Conservation (phyloP, 1,140 invertebrate genomes). For the Drosophila saltans region DNA sequence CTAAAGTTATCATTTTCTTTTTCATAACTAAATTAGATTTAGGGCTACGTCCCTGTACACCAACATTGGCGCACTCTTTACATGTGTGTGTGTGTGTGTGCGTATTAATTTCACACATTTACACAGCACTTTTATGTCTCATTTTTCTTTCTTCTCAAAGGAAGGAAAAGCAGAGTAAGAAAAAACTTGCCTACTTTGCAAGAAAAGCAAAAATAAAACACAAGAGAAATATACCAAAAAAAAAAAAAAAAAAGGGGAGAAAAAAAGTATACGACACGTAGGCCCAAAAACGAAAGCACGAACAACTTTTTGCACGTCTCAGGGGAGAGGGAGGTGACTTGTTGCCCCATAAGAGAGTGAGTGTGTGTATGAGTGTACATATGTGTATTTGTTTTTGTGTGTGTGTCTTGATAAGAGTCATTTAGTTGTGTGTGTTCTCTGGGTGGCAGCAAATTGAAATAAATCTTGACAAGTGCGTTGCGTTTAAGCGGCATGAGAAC, state of each 20-base stretch:
- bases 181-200: constrained; percentile 51
- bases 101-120: constrained; percentile 66
- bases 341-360: constrained; percentile 27
- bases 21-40: constrained; percentile 3
- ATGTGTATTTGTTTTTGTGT: constrained; percentile 16
- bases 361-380: constrained; percentile 4
- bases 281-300: constrained; percentile 25
- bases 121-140: constrained; percentile 67
- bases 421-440: constrained; percentile 40
- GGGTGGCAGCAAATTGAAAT: constrained; percentile 61
- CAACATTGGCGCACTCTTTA: constrained; percentile 14
- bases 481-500: constrained; percentile 28
- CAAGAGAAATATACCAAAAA: constrained; percentile 13
- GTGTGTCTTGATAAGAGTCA: constrained; percentile 57
- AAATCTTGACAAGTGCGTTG: constrained; percentile 65
- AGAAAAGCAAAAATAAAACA: constrained; percentile 17
- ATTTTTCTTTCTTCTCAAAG: constrained; percentile 45
- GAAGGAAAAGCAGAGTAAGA: neutral
- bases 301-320: constrained; percentile 48
- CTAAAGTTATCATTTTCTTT: neutral
- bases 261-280: constrained; percentile 46
- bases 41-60: neutral
- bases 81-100: constrained; percentile 31
- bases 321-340: constrained; percentile 31
- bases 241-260: neutral